A percentile compares a stretch with the other conserved stretches of the same genome.
Evolutionary conservation across 2,113 vertebrate genomes (phyloP).

Genomic region (Sylvilagus bachmani): DNA sequence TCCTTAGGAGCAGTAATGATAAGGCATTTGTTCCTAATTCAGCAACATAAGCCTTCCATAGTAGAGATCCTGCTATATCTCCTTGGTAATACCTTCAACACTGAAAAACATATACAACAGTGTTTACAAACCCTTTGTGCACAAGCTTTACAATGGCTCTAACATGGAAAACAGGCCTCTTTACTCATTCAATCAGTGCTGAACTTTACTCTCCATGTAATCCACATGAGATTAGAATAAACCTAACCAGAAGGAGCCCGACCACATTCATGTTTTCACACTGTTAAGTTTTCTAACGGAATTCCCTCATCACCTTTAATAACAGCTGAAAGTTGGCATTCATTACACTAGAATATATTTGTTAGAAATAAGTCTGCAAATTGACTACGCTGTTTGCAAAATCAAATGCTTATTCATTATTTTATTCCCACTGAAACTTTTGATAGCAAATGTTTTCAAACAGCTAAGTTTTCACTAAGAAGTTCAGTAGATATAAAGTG

Average conservation of each 20-base stretch:
- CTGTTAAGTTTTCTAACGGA: neutral
- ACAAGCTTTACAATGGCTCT: neutral
- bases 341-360: neutral
- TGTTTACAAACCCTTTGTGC: conserved; percentile 50
- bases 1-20: neutral
- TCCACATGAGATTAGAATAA: conserved; percentile 24
- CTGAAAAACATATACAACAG: neutral
- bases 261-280: neutral
- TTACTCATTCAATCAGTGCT: neutral
- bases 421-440: neutral
- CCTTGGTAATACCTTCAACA: neutral
- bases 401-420: conserved; percentile 38
- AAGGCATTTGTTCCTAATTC: conserved; percentile 14
- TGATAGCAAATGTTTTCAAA: conserved; percentile 15
- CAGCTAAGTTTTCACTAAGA: conserved; percentile 42
- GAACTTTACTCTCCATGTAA: neutral
- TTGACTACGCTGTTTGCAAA: neutral
- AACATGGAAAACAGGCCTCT: neutral
- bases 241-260: neutral
- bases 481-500: conserved; percentile 1
- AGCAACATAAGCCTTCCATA: neutral
- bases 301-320: conserved; percentile 28
- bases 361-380: neutral
- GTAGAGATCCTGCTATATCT: neutral
- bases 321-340: neutral